Evolutionary conservation across 1,140 invertebrate genomes (phyloP), one percentile per base, ranked within the genome.

Genomic region (Phenacoccus solenopsis): DNA sequence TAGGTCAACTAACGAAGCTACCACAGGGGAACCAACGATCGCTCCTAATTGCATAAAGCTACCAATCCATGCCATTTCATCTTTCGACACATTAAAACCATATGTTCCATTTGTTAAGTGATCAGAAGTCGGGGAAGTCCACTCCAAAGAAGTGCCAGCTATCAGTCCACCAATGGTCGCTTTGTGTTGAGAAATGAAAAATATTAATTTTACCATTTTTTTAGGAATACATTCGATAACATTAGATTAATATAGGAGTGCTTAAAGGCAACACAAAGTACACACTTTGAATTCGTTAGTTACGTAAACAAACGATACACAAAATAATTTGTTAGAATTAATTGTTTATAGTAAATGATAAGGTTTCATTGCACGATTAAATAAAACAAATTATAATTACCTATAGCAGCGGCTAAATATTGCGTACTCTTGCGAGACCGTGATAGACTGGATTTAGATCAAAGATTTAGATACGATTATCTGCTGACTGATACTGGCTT

Each of bases 21-120:
- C 69, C 9, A 73, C 25, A 12, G 67, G 64, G 30, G 71, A 71
- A 20, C 74, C 75, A 30, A 75, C n/a, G 70, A 79, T 78, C 0
- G 88, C 89, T 49, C 90, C 90, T 1, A 93, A 76, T 24, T 87
- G 87, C 71, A 87, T 79, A 27, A 88, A 74, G 0, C 89, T 87
- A 1, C 86, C 84, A 70, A 91, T 83, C 90, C 88, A 92, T 0
- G 87, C 85, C 59, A 85, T 84, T 56, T 88, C 79, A 0, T 79
- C 76, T 0, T 72, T 9, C 0, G 76, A 77, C 0, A 88, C 78
- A 0, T 74, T 1, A 68, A 90, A 84, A 61, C 78, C 73, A 75
- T 88, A 87, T 68, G 81, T 78, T 27, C 77, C 77, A 3, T 73
- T 70, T 56, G 80, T 76, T 21, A 86, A 80, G 64, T 82, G 75